These are phyloP conservation scores for Coptodon bakossiorum DNA, from an alignment of 2,113 vertebrate species.

Conservation along the genomic window DNA sequence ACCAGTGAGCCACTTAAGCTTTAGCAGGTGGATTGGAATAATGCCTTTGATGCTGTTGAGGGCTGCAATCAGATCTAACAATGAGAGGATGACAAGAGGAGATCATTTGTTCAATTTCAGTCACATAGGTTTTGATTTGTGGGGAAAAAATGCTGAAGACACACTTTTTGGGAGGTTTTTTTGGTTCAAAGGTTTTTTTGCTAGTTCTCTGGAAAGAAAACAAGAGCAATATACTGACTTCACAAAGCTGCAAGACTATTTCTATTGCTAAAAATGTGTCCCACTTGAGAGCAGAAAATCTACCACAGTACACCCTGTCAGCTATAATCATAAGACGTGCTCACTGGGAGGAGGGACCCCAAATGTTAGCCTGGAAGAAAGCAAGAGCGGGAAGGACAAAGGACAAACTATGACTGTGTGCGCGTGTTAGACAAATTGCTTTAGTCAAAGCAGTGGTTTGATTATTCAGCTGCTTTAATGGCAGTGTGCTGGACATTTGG, in stretches of 20 bases:
- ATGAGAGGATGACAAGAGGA: background rate
- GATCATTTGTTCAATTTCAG: background rate
- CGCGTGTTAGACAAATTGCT: background rate
- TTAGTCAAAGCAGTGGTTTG: background rate
- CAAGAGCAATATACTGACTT: background rate
- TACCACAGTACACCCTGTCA: conserved; percentile 19
- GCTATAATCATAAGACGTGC: background rate
- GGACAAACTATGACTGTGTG: background rate
- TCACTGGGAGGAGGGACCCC: background rate
- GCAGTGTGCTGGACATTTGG: background rate
- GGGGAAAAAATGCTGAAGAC: background rate
- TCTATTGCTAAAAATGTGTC: background rate
- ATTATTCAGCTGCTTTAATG: conserved; percentile 6
- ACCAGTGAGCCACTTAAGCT: background rate
- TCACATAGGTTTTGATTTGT: background rate
- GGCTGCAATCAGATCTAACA: background rate
- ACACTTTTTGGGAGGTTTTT: background rate
- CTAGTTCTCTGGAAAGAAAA: background rate
- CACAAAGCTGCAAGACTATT: background rate
- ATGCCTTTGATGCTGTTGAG: background rate
- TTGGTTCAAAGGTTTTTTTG: background rate
- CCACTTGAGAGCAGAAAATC: background rate
- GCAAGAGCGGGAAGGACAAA: background rate
- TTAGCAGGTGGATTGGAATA: background rate
- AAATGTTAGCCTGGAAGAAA: background rate